Evolutionary conservation across 2,797 vertebrate species (phyloP), one percentile per base, ranked within the genome.

Genomic region (Masticophis lateralis): DNA sequence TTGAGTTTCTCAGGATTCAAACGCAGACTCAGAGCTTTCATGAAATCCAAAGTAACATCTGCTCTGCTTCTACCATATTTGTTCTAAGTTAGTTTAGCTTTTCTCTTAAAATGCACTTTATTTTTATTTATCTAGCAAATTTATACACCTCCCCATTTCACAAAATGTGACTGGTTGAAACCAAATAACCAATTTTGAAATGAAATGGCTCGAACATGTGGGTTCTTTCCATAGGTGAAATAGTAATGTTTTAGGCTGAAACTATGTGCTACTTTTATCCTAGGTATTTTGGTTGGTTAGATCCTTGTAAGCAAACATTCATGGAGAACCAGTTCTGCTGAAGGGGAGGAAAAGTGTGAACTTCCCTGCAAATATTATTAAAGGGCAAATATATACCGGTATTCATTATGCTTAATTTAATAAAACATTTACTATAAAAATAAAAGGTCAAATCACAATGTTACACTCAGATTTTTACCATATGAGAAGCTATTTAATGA

Each of bases 391-490:
- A 57, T 95, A 93, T 90, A 94, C 91, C 92, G 69, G 28, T 90
- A 79, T 94, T 95, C 93, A 94, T 91, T 95, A 95, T 93, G 93
- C 47, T 89, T 28, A 57, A 95, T 92, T 95, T 95, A 92, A 60
- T 74, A 94, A 92, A 56, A 88, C 14, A 90, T 57, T 94, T 94
- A 93, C 91, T 93, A 92, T 12, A 61, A 55, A 32, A 94, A 93
- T 92, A 61, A 95, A 96, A 95, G 69, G 91, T 93, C 90, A 95
- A 95, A 93, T 91, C 88, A 63, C 89, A 96, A 96, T 89, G 63
- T 94, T 93, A 91, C 32, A 94, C 22, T 32, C 90, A 89, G 69
- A 18, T 92, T 51, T 16, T 95, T 94, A 53, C 56, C 92, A n/a
- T 1, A 1, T 86, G 11, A 74, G 13, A 92, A 95, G 32, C 90